A percentile compares a stretch with the other conserved stretches of the same genome.
Evolutionary conservation across 37 sponge, comb jelly and placozoan genomes (phyloP).

Genomic region (Cladorhizidae sp.): DNA sequence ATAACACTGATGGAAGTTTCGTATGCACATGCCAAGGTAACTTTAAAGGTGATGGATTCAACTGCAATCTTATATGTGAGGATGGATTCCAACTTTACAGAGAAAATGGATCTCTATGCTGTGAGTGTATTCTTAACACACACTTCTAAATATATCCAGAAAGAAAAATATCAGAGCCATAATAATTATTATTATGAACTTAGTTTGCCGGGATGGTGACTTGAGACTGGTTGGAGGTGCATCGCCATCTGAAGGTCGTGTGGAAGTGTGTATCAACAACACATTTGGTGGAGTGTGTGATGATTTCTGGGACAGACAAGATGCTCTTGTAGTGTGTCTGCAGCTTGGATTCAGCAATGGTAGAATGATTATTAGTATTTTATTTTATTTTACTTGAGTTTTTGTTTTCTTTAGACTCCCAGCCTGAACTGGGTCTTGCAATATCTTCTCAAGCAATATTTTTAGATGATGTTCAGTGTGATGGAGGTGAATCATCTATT

Average conservation of each 20-base stretch:
- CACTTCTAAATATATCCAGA: no score
- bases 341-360: slow-evolving; percentile 12
- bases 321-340: slow-evolving; percentile 36
- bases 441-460: slow-evolving; percentile 17
- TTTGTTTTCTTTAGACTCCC: neutral
- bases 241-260: slow-evolving; percentile 18
- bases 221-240: slow-evolving; percentile 11
- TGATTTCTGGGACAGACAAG: slow-evolving; percentile 43
- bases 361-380: neutral
- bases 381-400: neutral
- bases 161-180: no score
- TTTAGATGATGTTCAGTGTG: slow-evolving; percentile 47
- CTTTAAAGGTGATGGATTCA: slow-evolving; percentile 31
- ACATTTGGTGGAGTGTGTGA: slow-evolving; percentile 48
- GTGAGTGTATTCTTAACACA: neutral
- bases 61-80: slow-evolving; percentile 10
- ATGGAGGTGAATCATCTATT: slow-evolving; percentile 41
- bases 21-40: slow-evolving; percentile 16
- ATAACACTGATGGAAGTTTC: slow-evolving; percentile 31
- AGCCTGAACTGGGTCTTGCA: neutral
- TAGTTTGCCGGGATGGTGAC: slow-evolving; percentile 48
- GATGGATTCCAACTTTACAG: slow-evolving; percentile 7
- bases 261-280: slow-evolving; percentile 36
- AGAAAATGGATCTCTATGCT: slow-evolving; percentile 2
- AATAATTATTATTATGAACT: neutral